Evolutionary conservation across 2,888 invertebrate species (phyloP).

Genomic region (Phragmatobia fuliginosa): DNA sequence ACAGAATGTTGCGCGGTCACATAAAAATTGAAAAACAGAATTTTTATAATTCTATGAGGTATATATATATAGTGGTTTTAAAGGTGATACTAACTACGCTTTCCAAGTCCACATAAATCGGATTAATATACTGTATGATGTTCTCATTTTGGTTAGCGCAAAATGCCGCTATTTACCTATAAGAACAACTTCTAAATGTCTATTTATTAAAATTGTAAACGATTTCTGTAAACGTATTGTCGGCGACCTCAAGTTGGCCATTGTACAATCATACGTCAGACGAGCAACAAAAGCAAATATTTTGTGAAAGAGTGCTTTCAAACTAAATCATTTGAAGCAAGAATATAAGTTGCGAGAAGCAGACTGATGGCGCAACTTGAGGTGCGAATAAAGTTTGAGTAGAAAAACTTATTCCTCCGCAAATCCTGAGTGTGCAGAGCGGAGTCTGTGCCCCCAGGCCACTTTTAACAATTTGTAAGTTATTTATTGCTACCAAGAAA

Average conservation of each 20-base stretch:
- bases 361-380: slow-evolving; percentile 74
- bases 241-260: slow-evolving; percentile 55
- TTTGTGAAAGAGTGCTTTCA: slow-evolving; percentile 78
- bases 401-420: slow-evolving; percentile 81
- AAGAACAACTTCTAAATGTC: neutral
- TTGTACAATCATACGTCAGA: slow-evolving; percentile 78
- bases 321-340: slow-evolving; percentile 84
- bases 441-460: slow-evolving; percentile 76
- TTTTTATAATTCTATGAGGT: too few relatives aligned
- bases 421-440: slow-evolving; percentile 70
- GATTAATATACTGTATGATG: neutral
- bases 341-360: slow-evolving; percentile 81
- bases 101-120: neutral
- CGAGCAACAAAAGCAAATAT: slow-evolving; percentile 80
- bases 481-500: slow-evolving; percentile 83
- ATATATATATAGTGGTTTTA: neutral
- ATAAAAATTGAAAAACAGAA: neutral
- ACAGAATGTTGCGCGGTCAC: too few relatives aligned
- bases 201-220: slow-evolving; percentile 39
- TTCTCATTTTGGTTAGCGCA: neutral
- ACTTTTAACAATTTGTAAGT: slow-evolving; percentile 84
- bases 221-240: slow-evolving; percentile 57
- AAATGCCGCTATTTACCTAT: neutral
- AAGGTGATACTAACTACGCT: neutral
- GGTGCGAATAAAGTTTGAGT: slow-evolving; percentile 86